phyloP scores from a whole-genome alignment of 2,888 invertebrate species.

The Myathropa florea region DNA sequence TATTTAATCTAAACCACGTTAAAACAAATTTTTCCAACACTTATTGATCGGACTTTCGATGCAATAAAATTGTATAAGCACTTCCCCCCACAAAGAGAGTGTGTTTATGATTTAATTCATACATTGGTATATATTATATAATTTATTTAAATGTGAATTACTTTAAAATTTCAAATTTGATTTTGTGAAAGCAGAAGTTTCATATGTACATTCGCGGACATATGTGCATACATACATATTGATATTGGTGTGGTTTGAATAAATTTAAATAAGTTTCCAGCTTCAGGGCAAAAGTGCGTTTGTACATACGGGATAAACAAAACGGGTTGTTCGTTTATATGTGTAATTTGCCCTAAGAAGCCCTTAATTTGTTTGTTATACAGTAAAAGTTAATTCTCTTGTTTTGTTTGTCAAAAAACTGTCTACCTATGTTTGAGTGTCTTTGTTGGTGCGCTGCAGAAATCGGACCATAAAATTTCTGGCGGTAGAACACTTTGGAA shows the following conservation, averaged over 20 bases:
- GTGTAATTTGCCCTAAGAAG: background rate
- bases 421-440: background rate
- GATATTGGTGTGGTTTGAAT: background rate
- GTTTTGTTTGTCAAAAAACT: background rate
- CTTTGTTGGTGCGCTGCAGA: background rate
- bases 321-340: background rate
- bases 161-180: background rate
- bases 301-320: background rate
- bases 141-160: background rate
- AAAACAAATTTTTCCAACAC: background rate
- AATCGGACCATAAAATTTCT: background rate
- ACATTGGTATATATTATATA: background rate
- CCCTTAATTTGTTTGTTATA: background rate
- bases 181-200: background rate
- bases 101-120: background rate
- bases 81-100: background rate
- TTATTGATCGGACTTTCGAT: constrained; percentile 35
- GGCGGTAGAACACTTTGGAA: background rate
- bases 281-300: background rate
- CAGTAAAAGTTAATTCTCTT: background rate
- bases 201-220: background rate
- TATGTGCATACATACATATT: background rate
- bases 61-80: constrained; percentile 8
- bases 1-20: background rate
- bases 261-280: background rate